Percentiles rank a stretch among this genome's conserved stretches.
phyloP scores from a whole-genome alignment of 2,113 vertebrate species.

The Lophius piscatorius region DNA sequence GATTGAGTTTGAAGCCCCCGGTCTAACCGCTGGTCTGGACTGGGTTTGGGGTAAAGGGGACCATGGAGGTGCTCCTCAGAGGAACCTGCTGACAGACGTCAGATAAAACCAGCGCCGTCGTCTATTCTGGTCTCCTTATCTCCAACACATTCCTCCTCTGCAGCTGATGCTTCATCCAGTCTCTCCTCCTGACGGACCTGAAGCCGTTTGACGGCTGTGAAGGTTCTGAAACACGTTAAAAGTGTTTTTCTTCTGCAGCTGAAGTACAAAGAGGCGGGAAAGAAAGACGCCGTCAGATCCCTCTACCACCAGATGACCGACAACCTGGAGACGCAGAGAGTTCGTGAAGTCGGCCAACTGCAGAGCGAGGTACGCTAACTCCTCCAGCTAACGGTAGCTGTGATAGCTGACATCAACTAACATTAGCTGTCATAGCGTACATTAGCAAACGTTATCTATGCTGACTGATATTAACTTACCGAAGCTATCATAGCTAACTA shows the following conservation, averaged over 20 bases:
- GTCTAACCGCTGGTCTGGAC: no score
- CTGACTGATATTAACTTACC: no score
- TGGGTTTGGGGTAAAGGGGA: no score
- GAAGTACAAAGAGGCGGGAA: constrained; percentile 86
- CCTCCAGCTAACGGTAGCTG: no score
- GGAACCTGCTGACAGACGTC: constrained; percentile 12
- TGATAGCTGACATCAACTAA: no score
- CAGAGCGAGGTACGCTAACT: constrained; percentile 80
- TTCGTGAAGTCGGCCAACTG: constrained; percentile 83
- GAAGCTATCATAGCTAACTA: no score
- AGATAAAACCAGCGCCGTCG: constrained; percentile 28
- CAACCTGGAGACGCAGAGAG: constrained; percentile 87
- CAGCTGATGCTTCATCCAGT: background rate
- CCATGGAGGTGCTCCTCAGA: no score
- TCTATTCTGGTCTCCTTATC: constrained; percentile 64
- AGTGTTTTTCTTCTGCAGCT: constrained; percentile 36
- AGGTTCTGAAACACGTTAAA: background rate
- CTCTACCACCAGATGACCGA: constrained; percentile 88
- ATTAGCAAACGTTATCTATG: no score
- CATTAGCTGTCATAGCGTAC: no score
- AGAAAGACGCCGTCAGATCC: constrained; percentile 79
- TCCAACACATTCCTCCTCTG: constrained; percentile 59
- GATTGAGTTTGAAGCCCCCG: no score
- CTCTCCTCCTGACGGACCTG: background rate
- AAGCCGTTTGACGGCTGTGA: background rate